A percentile compares a stretch with the other conserved stretches of the same genome.
Conservation (phyloP, 2,113 vertebrate genomes). For the Esox niger region DNA sequence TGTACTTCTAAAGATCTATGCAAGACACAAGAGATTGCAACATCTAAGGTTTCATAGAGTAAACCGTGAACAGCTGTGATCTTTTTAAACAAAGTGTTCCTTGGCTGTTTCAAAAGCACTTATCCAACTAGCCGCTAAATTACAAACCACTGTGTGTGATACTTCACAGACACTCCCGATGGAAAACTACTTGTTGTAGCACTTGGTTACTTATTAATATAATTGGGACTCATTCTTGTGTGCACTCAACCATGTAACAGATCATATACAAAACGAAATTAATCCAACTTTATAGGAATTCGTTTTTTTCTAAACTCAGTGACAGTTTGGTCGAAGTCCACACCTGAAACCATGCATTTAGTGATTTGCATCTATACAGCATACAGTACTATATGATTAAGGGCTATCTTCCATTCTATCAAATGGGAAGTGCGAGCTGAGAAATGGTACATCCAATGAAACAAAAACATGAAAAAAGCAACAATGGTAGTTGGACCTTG, state of each 20-base stretch:
- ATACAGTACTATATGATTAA: slow-evolving; percentile 32
- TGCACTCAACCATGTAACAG: too few relatives aligned
- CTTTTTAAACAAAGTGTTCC: background rate
- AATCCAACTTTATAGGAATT: slow-evolving; percentile 47
- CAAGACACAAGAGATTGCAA: slow-evolving; percentile 3
- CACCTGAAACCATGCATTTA: slow-evolving; percentile 16
- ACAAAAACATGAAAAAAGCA: slow-evolving; percentile 11
- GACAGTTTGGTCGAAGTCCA: slow-evolving; percentile 25
- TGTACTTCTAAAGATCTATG: background rate
- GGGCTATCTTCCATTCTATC: slow-evolving; percentile 5
- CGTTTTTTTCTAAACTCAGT: slow-evolving; percentile 28
- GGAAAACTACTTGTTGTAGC: background rate
- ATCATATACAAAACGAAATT: slow-evolving; percentile 7
- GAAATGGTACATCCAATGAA: slow-evolving; percentile 7
- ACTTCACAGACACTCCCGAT: background rate
- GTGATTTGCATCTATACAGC: slow-evolving; percentile 15
- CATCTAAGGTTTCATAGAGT: background rate
- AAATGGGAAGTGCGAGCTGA: slow-evolving; percentile 7
- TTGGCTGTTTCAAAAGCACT: background rate
- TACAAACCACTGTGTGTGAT: background rate
- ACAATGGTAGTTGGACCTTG: slow-evolving; percentile 13
- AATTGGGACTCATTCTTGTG: too few relatives aligned
- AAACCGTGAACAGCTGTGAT: too few relatives aligned
- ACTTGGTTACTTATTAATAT: background rate
- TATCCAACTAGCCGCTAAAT: background rate